A percentile compares a stretch with the other conserved stretches of the same genome.
These are phyloP conservation scores for Halcyon senegalensis DNA, from an alignment of 2,113 vertebrate genomes.

Conservation along the genomic window DNA sequence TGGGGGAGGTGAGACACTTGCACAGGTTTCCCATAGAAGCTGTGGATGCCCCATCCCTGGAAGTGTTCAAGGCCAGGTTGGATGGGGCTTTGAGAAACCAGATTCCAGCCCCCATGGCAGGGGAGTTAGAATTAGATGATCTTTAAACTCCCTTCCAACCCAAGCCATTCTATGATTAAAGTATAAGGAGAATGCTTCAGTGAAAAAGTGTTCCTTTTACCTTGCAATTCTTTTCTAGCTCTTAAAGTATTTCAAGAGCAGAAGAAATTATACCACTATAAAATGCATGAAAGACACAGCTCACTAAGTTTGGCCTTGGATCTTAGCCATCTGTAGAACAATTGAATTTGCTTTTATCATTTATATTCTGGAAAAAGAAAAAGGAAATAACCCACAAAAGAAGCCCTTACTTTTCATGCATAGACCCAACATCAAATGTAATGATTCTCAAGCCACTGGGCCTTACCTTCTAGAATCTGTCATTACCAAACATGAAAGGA, in stretches of 20 bases:
- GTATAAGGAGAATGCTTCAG: background rate
- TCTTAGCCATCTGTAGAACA: background rate
- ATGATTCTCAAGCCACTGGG: background rate
- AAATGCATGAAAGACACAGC: background rate
- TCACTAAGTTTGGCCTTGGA: background rate
- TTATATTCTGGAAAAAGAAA: background rate
- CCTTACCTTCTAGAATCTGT: background rate
- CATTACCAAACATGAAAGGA: background rate
- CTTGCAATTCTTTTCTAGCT: background rate
- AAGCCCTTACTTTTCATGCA: background rate
- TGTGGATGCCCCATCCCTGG: no score
- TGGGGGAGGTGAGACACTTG: no score
- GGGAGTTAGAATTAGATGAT: no score
- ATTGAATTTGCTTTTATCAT: background rate
- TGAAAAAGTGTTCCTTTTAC: background rate
- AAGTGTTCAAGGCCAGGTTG: no score
- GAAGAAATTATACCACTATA: background rate
- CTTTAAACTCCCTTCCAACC: no score
- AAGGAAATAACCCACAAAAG: background rate
- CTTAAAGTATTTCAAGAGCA: background rate
- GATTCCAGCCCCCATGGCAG: no score
- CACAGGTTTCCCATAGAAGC: no score
- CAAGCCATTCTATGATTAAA: background rate
- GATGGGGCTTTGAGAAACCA: no score
- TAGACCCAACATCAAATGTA: background rate